Evolutionary conservation across 2,888 invertebrate species (phyloP).

Genomic region (Vannuccia rotundouncinata): DNA sequence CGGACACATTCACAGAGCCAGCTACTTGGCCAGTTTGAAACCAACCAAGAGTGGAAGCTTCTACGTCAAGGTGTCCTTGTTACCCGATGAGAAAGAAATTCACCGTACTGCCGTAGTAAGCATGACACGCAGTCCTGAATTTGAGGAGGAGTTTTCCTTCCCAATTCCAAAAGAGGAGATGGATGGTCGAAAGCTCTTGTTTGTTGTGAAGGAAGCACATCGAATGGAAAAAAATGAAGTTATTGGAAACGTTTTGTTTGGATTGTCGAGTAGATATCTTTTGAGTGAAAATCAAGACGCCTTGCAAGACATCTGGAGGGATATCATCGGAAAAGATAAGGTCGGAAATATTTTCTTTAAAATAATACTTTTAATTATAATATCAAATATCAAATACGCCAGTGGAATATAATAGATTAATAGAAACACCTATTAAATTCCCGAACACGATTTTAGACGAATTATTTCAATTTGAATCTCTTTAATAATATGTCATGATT

Average conservation of each 20-base stretch:
- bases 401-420: too few species aligned
- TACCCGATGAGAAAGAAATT: background rate
- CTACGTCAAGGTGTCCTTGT: background rate
- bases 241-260: background rate
- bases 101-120: background rate
- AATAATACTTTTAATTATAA: too few species aligned
- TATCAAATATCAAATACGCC: too few species aligned
- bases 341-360: background rate
- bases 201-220: background rate
- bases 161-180: background rate
- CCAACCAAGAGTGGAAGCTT: background rate
- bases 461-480: too few species aligned
- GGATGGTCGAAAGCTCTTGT: background rate
- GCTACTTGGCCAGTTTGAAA: background rate
- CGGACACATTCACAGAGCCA: background rate
- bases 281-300: background rate
- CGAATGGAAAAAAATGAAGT: background rate
- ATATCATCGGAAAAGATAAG: background rate
- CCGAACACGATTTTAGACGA: too few species aligned
- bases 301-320: background rate
- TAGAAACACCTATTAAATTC: too few species aligned
- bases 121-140: background rate
- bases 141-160: conserved; percentile 14
- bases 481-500: too few species aligned
- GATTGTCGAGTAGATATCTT: background rate